These are phyloP conservation scores for Teleopsis dalmanni DNA, from an alignment of 1,140 invertebrate species.

Conservation along the genomic window DNA sequence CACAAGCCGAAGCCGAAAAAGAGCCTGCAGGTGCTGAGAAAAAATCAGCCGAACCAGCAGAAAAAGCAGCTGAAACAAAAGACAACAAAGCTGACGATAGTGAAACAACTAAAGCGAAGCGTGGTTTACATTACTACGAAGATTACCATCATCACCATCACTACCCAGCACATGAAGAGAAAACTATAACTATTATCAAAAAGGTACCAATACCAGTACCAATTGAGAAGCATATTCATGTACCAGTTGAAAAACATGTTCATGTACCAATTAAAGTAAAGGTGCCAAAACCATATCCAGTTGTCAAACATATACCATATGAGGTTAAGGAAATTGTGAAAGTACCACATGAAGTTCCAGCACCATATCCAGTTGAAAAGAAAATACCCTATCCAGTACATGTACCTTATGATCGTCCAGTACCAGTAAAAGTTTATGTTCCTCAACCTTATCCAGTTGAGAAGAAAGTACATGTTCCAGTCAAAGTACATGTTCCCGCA, in stretches of 20 bases:
- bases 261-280: constrained; percentile 53
- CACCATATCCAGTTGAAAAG: constrained; percentile 61
- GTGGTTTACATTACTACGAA: constrained; percentile 53
- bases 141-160: constrained; percentile 43
- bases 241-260: constrained; percentile 52
- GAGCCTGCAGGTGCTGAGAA: constrained; percentile 51
- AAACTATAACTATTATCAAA: constrained; percentile 69
- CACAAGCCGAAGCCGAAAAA: constrained; percentile 38
- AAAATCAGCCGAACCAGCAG: constrained; percentile 36
- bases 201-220: constrained; percentile 59
- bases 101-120: constrained; percentile 58
- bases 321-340: constrained; percentile 57
- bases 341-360: constrained; percentile 54
- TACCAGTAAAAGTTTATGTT: constrained; percentile 61
- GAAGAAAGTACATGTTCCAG: constrained; percentile 58
- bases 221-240: constrained; percentile 51
- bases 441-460: constrained; percentile 56
- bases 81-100: constrained; percentile 43
- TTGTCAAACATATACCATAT: constrained; percentile 55
- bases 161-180: constrained; percentile 50
- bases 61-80: constrained; percentile 44
- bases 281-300: constrained; percentile 53
- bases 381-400: constrained; percentile 54
- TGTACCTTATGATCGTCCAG: constrained; percentile 55
- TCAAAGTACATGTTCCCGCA: constrained; percentile 59